Base-by-base conservation (phyloP, 2,113 vertebrate genomes). In the Poeciliopsis prolifica region DNA sequence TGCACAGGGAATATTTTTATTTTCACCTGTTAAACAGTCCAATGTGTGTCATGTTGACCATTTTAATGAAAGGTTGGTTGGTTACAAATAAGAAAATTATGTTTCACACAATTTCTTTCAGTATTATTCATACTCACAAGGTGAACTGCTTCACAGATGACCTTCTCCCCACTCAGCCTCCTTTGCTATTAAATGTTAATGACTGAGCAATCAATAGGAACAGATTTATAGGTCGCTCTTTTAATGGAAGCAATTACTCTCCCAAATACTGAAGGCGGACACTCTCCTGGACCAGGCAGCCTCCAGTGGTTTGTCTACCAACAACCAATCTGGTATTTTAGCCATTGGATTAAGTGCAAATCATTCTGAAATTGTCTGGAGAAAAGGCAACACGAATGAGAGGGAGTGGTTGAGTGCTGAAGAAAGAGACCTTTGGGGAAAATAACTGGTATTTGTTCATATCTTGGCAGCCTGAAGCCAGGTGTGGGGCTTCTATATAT, bases 291-390 rank as follows among this genome's bases (percentile, higher is more conserved):
- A 69, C 62, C 40, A 22, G 51, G 81, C 62, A 54, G 48, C 51
- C 68, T 63, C 37, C 73, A 15, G 11, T 28, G 29, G 62, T 74
- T 80, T 77, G 60, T 19, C 73, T 51, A 10, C 22, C 29, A 30
- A 22, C n/a, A 54, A 54, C 17, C 63, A 80, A 69, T 35, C 28
- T 61, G n/a, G 60, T 35, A 19, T 78, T 80, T 66, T 70, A 72
- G 68, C 76, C 58, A 69, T 68, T 3, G 1, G 70, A 65, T 66
- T 54, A 68, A 72, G 60, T 33, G 60, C 81, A 77, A 37, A 31
- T 77, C 29, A 29, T 72, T 75, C 65, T 81, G 70, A 84, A 91
- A 90, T 89, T 5, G 70, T 86, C 84, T 83, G 78, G 88, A 66
- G 77, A 89, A 90, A 89, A 75, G 68, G 78, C 62, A 77, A 81